These are phyloP conservation scores for Nematolebias whitei DNA, from an alignment of 2,113 vertebrate genomes.

Conservation along the genomic window DNA sequence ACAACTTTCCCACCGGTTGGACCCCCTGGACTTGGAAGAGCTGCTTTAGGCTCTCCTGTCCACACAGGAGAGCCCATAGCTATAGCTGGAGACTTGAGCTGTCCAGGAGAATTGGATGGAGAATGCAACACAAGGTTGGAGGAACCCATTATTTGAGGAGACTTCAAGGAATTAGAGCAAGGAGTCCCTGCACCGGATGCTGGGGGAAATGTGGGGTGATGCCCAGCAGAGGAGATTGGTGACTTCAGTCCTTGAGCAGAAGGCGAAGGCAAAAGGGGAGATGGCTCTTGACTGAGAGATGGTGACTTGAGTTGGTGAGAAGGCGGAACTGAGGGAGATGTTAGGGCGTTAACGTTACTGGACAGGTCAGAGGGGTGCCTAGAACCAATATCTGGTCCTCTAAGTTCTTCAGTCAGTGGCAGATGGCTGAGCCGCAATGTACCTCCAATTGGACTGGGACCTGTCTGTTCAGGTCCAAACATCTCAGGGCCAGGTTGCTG, in stretches of 20 bases:
- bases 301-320: conserved; percentile 90
- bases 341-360: conserved; percentile 87
- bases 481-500: conserved; percentile 86
- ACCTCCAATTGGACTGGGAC: conserved; percentile 79
- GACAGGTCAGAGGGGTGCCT: conserved; percentile 90
- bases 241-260: conserved; percentile 92
- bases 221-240: conserved; percentile 84
- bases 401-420: conserved; percentile 80
- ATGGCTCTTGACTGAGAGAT: conserved; percentile 89
- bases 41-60: conserved; percentile 87
- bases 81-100: conserved; percentile 91
- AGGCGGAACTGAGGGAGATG: conserved; percentile 86
- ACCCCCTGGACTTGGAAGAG: conserved; percentile 90
- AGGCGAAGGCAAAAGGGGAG: conserved; percentile 89
- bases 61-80: conserved; percentile 91
- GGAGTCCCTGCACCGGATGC: conserved; percentile 83
- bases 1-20: conserved; percentile 75
- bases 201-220: conserved; percentile 80
- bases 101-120: conserved; percentile 89
- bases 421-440: conserved; percentile 91
- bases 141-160: conserved; percentile 89
- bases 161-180: conserved; percentile 84
- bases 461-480: conserved; percentile 86
- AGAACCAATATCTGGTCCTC: conserved; percentile 77
- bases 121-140: conserved; percentile 88